phyloP scores from a whole-genome alignment of 2,797 vertebrate genomes.

The Premnoplex brunnescens region DNA sequence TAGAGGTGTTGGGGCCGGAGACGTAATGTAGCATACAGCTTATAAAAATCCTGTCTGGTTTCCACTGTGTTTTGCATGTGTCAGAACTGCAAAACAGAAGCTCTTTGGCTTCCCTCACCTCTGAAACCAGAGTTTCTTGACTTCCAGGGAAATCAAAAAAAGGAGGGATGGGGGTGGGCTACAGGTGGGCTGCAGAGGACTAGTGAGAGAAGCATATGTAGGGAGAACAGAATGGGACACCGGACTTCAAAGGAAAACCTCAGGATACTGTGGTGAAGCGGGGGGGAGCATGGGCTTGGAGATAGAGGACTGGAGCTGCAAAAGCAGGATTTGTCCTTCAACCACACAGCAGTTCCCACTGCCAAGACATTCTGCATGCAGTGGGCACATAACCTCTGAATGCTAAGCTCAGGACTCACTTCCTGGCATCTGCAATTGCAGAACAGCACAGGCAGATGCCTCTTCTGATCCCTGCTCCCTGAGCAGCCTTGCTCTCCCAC shows the following conservation, averaged over 20 bases:
- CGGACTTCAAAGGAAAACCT: background rate
- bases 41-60: background rate
- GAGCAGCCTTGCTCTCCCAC: background rate
- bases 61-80: background rate
- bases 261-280: background rate
- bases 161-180: background rate
- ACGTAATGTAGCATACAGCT: accelerated
- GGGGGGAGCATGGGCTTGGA: no score
- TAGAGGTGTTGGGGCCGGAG: background rate
- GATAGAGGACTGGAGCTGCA: background rate
- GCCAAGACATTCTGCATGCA: background rate
- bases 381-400: background rate
- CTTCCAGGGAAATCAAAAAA: background rate
- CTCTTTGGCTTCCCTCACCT: background rate
- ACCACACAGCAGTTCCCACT: background rate
- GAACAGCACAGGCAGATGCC: background rate
- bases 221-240: background rate
- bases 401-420: accelerated
- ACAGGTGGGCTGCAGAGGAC: background rate
- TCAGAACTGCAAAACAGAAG: background rate
- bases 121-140: background rate
- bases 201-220: background rate
- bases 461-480: background rate
- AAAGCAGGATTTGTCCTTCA: background rate
- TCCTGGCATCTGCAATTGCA: background rate